These are phyloP conservation scores for Borostomias antarcticus DNA, from an alignment of 2,797 vertebrate species.

Conservation along the genomic window DNA sequence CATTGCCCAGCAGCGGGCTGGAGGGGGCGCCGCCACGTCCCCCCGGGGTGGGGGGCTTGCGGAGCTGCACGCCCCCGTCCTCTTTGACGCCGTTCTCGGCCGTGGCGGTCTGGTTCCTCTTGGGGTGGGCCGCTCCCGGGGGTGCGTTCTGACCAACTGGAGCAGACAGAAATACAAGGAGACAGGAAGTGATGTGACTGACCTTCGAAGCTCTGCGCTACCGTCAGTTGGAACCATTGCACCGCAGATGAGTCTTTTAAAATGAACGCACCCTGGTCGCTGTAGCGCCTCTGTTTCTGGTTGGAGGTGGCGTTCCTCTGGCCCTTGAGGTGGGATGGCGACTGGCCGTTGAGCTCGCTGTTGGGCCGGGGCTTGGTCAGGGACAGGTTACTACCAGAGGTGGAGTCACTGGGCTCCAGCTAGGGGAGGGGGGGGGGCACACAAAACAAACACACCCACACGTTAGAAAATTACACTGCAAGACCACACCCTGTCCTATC, in stretches of 20 bases:
- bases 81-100: constrained; percentile 87
- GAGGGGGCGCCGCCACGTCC: constrained; percentile 83
- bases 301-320: constrained; percentile 92
- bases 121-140: constrained; percentile 85
- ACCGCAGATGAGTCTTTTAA: too few species aligned
- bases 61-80: constrained; percentile 84
- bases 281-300: constrained; percentile 96
- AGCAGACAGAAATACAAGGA: neutral
- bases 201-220: neutral
- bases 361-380: constrained; percentile 90
- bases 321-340: constrained; percentile 92
- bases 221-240: too few species aligned
- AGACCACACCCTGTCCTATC: neutral
- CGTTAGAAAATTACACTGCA: too few species aligned
- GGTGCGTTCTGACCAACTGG: constrained; percentile 88
- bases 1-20: constrained; percentile 93
- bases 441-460: neutral
- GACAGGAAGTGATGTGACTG: neutral
- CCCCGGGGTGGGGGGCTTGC: constrained; percentile 82
- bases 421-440: constrained; percentile 57
- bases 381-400: constrained; percentile 94
- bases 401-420: constrained; percentile 94
- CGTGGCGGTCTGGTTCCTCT: constrained; percentile 90
- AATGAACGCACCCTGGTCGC: constrained; percentile 91
- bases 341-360: constrained; percentile 96